Conservation (phyloP, 1,140 invertebrate species). For the Glossosoma conforme region DNA sequence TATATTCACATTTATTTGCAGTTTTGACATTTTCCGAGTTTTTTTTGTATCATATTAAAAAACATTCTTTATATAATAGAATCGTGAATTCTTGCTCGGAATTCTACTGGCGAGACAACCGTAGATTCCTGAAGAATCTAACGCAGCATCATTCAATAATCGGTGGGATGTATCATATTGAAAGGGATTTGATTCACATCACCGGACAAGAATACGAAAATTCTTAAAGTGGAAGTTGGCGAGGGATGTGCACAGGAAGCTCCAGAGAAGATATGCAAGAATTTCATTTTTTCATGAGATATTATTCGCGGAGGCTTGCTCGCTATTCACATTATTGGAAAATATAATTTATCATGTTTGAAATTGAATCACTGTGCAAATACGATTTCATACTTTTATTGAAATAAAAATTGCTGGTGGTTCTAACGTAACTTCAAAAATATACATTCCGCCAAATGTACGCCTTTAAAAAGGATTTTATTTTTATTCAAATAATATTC, state of each 20-base stretch:
- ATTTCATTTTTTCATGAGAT: slow-evolving; percentile 11
- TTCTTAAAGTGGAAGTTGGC: slow-evolving; percentile 12
- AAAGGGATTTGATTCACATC: slow-evolving; percentile 16
- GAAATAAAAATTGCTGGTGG: too few relatives aligned
- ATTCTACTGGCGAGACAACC: too few relatives aligned
- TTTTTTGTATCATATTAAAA: too few relatives aligned
- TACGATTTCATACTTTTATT: slow-evolving; percentile 4
- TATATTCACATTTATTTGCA: too few relatives aligned
- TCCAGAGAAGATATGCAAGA: background rate
- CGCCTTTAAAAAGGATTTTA: too few relatives aligned
- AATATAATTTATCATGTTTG: slow-evolving; percentile 17
- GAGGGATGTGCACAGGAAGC: slow-evolving; percentile 12
- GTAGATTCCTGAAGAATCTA: background rate
- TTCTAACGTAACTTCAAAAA: too few relatives aligned
- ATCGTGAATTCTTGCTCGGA: too few relatives aligned
- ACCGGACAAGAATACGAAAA: slow-evolving; percentile 17
- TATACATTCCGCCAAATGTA: too few relatives aligned
- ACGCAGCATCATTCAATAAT: background rate
- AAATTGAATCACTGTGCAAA: slow-evolving; percentile 9
- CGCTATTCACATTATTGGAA: slow-evolving; percentile 15
- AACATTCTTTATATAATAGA: too few relatives aligned
- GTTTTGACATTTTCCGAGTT: too few relatives aligned
- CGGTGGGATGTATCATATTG: slow-evolving; percentile 1
- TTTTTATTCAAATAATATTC: too few relatives aligned
- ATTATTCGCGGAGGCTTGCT: slow-evolving; percentile 2